Evolutionary conservation across 1,140 invertebrate species (phyloP), one percentile per base, ranked within the genome.

Genomic region (Galendromus occidentalis): DNA sequence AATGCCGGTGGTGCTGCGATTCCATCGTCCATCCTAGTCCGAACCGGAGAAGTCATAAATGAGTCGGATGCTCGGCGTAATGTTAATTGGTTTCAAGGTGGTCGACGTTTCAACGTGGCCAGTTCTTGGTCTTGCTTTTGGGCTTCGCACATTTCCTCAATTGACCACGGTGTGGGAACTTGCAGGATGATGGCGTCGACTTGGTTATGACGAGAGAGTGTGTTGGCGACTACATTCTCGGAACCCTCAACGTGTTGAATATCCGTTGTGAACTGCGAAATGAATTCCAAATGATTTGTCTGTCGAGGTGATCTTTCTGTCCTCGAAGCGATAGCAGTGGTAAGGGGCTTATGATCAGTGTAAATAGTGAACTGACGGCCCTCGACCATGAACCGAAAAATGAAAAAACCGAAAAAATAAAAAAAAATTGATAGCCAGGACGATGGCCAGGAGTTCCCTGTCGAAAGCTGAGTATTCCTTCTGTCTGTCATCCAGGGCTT

Each of bases 181-280:
- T 9, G 9, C 9, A 6, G 33, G 33, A 39, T 39, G 33, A 39
- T 39, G 33, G 33, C 33, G 33, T 39, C 33, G 9, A 39, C 33
- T 39, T 39, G 33, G 9, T 39, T 39, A 9, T 39, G 33, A 9
- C 33, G 33, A 39, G 68, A 67, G 20, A 67, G 14, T 4, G 55
- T 25, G 47, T 69, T 55, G 6, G 33, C 68, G 9, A 67, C 33
- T 14, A 64, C 30, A 63, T 79, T 78, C 4, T 72, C 65, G 0
- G 67, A 59, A 6, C 76, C 75, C 0, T 68, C 22, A n/a, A 78
- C 68, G 65, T 76, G 71, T n/a, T 66, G 28, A 44, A 78, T 74
- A 29, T 74, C 67, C 0, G 72, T 74, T 0, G 73, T 72, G 66
- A 74, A 76, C 67, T 76, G 73, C 0, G 70, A 67, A 17, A 78